Evolutionary conservation across 2,888 invertebrate species (phyloP), one percentile per base, ranked within the genome.

Genomic region (Luffia ferchaultella): DNA sequence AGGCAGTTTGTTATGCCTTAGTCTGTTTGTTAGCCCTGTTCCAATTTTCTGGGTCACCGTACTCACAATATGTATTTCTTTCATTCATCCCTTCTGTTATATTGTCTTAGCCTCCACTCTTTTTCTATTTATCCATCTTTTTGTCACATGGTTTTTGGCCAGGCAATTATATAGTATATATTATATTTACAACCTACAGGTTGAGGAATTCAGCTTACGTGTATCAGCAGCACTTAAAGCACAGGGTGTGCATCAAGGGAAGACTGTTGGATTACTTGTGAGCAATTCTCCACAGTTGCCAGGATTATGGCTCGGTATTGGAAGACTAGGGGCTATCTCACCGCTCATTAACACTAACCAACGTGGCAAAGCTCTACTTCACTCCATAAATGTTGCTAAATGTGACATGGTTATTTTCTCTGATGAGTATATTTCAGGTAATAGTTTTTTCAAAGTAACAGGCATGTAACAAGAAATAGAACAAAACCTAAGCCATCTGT

Each of bases 321-420:
- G 95, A 1, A 96, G 98, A 71, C 78, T 95, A 1, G 95, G 96
- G 1, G 87, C 92, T 0, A 87, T 96, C 42, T 87, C 93, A 0
- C 96, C 98, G 0, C 86, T 99, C 42, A 95, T 99, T 60, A 99
- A 99, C 72, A 95, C 93, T 48, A 98, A 98, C 74, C 88, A 97
- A 59, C 87, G 93, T 47, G 89, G 92, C 52, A 89, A 88, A 42
- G 91, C 97, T 0, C 84, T 99, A 3, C 73, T 91, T 48, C 98
- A 98, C 76, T 97, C 96, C 53, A 89, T 99, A 46, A 90, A 87
- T 18, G 89, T 96, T 2, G 93, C 95, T 0, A 89, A 93, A 56
- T 93, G 96, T 60, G 91, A 93, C 61, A 93, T 93, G 0, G 78
- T 98, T 17, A 91, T 98, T 63, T 96, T 90, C 72, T 92, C 93